Conservation (phyloP, 2,113 vertebrate genomes). For the Vidua chalybeata region DNA sequence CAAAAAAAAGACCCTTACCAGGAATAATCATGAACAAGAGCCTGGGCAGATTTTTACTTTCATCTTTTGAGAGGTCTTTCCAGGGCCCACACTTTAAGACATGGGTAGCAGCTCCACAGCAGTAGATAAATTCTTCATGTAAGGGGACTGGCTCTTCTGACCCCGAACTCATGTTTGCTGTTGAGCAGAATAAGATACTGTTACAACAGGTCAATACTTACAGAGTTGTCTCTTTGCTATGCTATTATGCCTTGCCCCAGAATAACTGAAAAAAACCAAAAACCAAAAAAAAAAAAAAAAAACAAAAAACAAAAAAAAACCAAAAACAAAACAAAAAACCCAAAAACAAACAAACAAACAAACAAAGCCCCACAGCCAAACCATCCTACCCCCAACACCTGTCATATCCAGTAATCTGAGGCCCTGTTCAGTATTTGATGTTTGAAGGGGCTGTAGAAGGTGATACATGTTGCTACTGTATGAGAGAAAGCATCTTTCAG, state of each 20-base stretch:
- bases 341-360: too few species aligned
- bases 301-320: neutral
- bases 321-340: too few species aligned
- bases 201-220: neutral
- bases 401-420: neutral
- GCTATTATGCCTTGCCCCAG: neutral
- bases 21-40: constrained; percentile 78
- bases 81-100: constrained; percentile 79
- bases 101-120: constrained; percentile 76
- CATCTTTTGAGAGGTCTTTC: constrained; percentile 69
- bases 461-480: neutral
- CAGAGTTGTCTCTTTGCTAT: neutral
- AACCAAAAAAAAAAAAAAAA: too few species aligned
- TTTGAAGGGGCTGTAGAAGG: neutral
- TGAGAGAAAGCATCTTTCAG: neutral
- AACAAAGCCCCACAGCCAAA: neutral
- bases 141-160: constrained; percentile 70
- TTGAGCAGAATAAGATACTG: constrained; percentile 30
- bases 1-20: constrained; percentile 63
- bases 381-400: neutral
- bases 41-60: constrained; percentile 61
- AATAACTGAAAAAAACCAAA: neutral
- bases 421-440: neutral
- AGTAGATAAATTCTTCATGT: constrained; percentile 76
- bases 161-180: constrained; percentile 4